Conservation (phyloP, 2,113 vertebrate genomes). For the Nettapus auritus region DNA sequence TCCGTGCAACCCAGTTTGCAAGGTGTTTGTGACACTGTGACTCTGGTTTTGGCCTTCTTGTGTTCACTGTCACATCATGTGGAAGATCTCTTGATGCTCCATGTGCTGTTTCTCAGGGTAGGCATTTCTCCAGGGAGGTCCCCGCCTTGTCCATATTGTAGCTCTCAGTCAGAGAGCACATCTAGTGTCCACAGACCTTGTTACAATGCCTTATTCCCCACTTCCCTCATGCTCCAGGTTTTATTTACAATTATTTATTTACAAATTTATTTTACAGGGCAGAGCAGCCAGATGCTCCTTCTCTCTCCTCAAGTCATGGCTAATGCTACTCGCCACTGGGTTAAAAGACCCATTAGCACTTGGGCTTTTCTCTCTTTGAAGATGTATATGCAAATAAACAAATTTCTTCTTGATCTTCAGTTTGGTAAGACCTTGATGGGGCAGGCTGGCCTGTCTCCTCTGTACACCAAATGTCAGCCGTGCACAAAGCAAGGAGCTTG, state of each 20-base stretch:
- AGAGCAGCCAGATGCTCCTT: neutral
- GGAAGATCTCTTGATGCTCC: neutral
- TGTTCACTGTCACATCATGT: neutral
- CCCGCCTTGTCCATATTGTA: fast-evolving
- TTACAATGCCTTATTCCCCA: neutral
- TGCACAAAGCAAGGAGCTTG: neutral
- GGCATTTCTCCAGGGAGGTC: neutral
- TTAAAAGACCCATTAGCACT: neutral
- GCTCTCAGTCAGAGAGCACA: neutral
- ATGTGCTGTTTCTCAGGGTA: neutral
- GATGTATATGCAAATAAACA: neutral
- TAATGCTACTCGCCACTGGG: neutral
- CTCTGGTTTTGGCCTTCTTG: neutral
- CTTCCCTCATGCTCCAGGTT: neutral
- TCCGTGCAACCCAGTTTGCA: neutral
- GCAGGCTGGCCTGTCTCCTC: neutral
- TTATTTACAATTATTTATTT: neutral
- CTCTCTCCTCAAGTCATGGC: neutral
- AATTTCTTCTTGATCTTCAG: neutral
- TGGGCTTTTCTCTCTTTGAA: neutral
- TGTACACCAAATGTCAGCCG: neutral
- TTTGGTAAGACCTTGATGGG: neutral
- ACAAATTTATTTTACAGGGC: too few relatives aligned
- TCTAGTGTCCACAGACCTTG: neutral
- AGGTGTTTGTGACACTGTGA: neutral